phyloP scores from a whole-genome alignment of 30 jellyfish, hydroid and myxozoan species.

The Phacellophora camtschatica region DNA sequence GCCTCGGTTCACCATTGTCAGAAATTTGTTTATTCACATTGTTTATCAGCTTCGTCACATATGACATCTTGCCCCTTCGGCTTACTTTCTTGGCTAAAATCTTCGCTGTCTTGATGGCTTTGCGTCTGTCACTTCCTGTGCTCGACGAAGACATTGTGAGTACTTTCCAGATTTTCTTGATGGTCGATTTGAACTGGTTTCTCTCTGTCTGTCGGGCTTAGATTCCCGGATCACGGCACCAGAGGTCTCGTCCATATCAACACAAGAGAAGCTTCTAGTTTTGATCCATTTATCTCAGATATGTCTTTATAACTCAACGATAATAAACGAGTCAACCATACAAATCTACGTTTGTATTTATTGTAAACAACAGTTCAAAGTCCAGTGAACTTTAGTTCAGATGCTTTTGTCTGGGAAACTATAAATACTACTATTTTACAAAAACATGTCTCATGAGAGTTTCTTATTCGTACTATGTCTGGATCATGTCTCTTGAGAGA shows the following conservation, averaged over 20 bases:
- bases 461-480: not conserved
- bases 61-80: conserved; percentile 31
- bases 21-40: conserved; percentile 33
- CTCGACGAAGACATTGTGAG: not conserved
- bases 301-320: not conserved
- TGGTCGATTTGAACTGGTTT: not conserved
- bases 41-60: conserved; percentile 50
- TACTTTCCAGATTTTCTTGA: not conserved
- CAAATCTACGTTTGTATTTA: not conserved
- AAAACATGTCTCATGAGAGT: not conserved
- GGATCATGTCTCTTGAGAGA: not conserved
- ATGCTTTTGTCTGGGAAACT: not conserved
- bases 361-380: not conserved
- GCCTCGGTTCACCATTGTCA: conserved; percentile 17
- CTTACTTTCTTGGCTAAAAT: conserved; percentile 34
- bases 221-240: conserved; percentile 61
- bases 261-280: conserved; percentile 13
- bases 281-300: not conserved
- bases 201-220: not conserved
- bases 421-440: not conserved
- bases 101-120: conserved; percentile 40
- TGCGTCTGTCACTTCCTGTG: not conserved
- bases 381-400: not conserved
- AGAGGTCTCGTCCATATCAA: conserved; percentile 18
- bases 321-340: not conserved